phyloP scores from a whole-genome alignment of 1,140 invertebrate species.

The Protaetia brevitarsis region DNA sequence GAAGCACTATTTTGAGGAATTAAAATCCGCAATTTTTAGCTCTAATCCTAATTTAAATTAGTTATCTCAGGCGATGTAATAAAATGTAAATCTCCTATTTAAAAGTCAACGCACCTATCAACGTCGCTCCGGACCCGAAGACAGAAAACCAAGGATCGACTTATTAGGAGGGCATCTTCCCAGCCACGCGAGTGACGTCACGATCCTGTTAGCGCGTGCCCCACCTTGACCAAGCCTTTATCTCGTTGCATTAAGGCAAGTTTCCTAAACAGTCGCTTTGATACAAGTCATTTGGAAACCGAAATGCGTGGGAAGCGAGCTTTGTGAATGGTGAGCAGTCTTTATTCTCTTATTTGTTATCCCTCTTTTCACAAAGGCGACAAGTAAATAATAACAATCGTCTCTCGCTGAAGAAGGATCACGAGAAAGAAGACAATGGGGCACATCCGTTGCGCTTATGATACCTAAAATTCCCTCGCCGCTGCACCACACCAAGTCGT shows the following conservation, averaged over 20 bases:
- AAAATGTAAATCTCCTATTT: constrained; percentile 16
- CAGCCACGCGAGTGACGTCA: constrained; percentile 38
- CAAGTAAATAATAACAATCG: constrained; percentile 22
- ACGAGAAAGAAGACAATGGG: constrained; percentile 13
- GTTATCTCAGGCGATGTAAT: constrained; percentile 16
- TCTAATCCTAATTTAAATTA: constrained; percentile 9
- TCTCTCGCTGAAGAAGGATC: constrained; percentile 15
- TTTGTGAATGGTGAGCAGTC: constrained; percentile 37
- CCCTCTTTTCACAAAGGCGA: constrained; percentile 24
- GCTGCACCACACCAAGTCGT: neutral
- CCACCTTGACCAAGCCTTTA: constrained; percentile 42
- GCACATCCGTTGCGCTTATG: neutral
- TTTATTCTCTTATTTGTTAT: constrained; percentile 32
- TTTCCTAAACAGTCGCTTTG: constrained; percentile 41
- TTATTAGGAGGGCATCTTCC: constrained; percentile 38
- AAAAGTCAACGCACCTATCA: constrained; percentile 27
- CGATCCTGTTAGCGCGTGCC: constrained; percentile 39
- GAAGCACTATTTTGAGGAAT: neutral
- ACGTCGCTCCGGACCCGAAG: constrained; percentile 5
- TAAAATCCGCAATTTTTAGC: neutral
- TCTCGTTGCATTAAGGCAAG: constrained; percentile 38
- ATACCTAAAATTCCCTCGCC: constrained; percentile 1
- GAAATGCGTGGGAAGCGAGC: constrained; percentile 34
- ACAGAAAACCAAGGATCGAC: constrained; percentile 26
- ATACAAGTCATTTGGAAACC: constrained; percentile 36